These are phyloP conservation scores for Scomber scombrus DNA, from an alignment of 2,113 vertebrate genomes.

Conservation along the genomic window DNA sequence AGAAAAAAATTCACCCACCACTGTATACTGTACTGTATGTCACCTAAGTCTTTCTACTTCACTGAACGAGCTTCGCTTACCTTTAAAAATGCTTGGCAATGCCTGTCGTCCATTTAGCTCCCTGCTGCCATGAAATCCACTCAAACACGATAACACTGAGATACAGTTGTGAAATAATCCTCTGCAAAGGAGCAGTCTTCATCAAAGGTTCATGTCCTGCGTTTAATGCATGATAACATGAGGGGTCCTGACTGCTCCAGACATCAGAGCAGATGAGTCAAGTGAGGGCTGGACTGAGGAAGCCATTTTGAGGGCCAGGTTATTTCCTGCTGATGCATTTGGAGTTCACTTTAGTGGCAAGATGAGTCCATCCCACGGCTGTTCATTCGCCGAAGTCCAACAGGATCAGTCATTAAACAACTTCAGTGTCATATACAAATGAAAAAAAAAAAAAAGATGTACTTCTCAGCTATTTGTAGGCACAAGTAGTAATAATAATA, in stretches of 20 bases:
- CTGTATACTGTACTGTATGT: constrained; percentile 62
- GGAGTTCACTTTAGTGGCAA: constrained; percentile 43
- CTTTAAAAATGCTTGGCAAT: constrained; percentile 75
- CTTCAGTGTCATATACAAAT: constrained; percentile 78
- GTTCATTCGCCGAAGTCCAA: constrained; percentile 41
- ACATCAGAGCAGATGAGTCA: constrained; percentile 61
- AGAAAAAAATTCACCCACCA: constrained; percentile 69
- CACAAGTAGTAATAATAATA: constrained; percentile 79
- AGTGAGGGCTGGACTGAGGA: constrained; percentile 48
- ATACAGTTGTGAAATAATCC: constrained; percentile 79
- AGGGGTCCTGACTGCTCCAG: constrained; percentile 65
- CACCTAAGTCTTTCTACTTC: constrained; percentile 55
- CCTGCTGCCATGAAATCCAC: constrained; percentile 72
- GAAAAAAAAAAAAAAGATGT: constrained; percentile 55
- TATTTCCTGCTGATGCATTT: constrained; percentile 56
- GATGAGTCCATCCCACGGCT: constrained; percentile 34
- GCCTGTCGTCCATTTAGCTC: constrained; percentile 67
- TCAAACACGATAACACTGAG: constrained; percentile 76
- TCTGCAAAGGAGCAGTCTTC: constrained; percentile 74
- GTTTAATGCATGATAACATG: constrained; percentile 52
- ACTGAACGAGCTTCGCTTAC: constrained; percentile 76
- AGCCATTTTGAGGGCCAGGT: constrained; percentile 60
- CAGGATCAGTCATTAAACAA: constrained; percentile 75
- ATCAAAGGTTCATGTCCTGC: constrained; percentile 71
- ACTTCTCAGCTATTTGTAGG: constrained; percentile 65